Evolutionary conservation across 2,797 vertebrate genomes (phyloP), one percentile per base, ranked within the genome.

Genomic region (Rhinatrema bivittatum): DNA sequence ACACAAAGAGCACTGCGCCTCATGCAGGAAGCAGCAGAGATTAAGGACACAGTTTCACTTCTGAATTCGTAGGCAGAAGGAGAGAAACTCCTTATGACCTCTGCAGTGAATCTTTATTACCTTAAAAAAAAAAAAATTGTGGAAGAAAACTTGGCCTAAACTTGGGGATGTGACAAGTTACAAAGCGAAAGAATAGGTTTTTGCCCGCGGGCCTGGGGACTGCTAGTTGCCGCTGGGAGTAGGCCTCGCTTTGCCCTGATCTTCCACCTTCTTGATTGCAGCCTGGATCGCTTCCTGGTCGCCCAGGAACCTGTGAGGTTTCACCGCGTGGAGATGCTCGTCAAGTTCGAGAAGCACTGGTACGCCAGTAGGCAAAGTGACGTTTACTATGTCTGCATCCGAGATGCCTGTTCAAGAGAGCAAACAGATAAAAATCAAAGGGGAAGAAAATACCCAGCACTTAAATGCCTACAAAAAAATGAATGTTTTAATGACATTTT

Each of bases 261-360:
- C 91, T 42, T 99, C 92, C 50, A 99, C 94, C 74, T 93, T 95
- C 68, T 89, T 93, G 72, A 99, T 98, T 42, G 96, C 94, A 7
- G 88, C 91, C 52, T 88, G 86, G 60, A 99, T 98, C 35, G 89
- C 93, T 28, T 79, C 82, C 58, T 91, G 92, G 65, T 99, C 86
- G 25, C 96, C 94, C 44, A 99, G 58, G 26, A 98, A 94, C 67
- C 80, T 79, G 24, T 93, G 88, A 15, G 84, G 89, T 41, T 88
- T 88, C 50, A 93, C 46, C 1, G 91, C 76, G 9, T 7, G 76
- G 29, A 99, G 87, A 53, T 90, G 84, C 50, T 93, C 90, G 29
- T 99, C 92, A 32, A 98, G 62, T 64, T 98, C 92, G 17, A 98
- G 76, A 19, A 96, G 81, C 39, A 98, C 84, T 2, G 95, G 94